Evolutionary conservation across 2,888 invertebrate genomes (phyloP).

Genomic region (Carterocephalus palaemon): DNA sequence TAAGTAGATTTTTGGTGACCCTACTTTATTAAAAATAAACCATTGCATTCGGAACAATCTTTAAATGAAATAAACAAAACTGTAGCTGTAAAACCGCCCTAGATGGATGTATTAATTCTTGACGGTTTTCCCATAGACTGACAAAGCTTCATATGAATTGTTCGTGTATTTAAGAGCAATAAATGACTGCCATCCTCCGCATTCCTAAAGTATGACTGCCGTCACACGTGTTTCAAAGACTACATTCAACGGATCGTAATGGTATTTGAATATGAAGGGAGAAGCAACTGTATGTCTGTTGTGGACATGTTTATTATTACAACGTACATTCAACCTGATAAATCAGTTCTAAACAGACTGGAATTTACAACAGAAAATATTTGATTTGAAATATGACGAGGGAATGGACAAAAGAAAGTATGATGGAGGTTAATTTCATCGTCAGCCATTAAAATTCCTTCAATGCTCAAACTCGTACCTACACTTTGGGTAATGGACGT

Average conservation of each 20-base stretch:
- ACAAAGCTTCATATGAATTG: too few relatives aligned
- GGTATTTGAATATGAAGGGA: conserved; percentile 45
- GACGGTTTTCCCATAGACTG: conserved; percentile 19
- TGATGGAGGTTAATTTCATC: conserved; percentile 22
- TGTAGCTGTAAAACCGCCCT: conserved; percentile 25
- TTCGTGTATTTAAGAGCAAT: conserved; percentile 43
- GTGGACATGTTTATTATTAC: conserved; percentile 34
- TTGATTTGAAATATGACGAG: conserved; percentile 22
- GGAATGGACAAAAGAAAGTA: conserved; percentile 20
- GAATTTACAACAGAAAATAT: conserved; percentile 25
- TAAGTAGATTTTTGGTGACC: too few relatives aligned
- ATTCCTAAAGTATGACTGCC: conserved; percentile 58
- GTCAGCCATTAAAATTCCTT: conserved; percentile 19
- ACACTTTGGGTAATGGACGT: conserved; percentile 22
- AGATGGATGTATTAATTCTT: conserved; percentile 26
- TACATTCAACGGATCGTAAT: conserved; percentile 39
- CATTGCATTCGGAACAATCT: too few relatives aligned
- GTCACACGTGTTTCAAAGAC: conserved; percentile 48
- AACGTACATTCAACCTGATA: conserved; percentile 31
- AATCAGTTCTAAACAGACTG: conserved; percentile 22
- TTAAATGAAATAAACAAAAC: too few relatives aligned
- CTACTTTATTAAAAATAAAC: too few relatives aligned
- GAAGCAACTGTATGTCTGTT: conserved; percentile 25
- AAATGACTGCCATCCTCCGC: conserved; percentile 44
- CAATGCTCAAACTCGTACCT: conserved; percentile 3